Evolutionary conservation across 2,113 vertebrate genomes (phyloP), one percentile per base, ranked within the genome.

Genomic region (Speoplatyrhinus poulsoni): DNA sequence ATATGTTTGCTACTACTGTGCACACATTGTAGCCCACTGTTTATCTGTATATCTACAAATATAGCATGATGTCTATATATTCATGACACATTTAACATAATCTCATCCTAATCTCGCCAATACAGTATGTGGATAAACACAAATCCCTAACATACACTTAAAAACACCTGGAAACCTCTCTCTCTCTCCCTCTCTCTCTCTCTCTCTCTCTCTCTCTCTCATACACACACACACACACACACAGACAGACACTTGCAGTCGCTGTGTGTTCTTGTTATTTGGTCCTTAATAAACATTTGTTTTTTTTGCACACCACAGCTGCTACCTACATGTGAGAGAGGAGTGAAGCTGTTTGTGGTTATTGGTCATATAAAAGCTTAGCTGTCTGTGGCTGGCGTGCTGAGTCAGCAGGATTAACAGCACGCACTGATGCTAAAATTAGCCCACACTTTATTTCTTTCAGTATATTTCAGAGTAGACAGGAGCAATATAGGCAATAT

Each of bases 321-420:
- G 74, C 75, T 68, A 68, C 69, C 69, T 68, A 46, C 52, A 66
- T 60, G 49, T 48, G 67, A 26, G 16, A 60, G 16, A 60, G 48
- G 41, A 67, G 10, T 53, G 68, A 77, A 81, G 74, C 61, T 67
- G 46, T 65, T 77, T 9, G 26, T 75, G 72, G 15, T 77, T 76
- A 72, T 85, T 82, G 81, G 71, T 85, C 65, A 67, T 79, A 70
- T 79, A 70, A 82, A 73, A 16, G 15, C 69, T 63, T 49, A 46
- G 69, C 57, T 53, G 53, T 71, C 61, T 72, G 62, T 53, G 32
- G 65, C 47, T 50, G 49, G 46, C 32, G 55, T 75, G 75, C 79
- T 81, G 80, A 79, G 5, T 41, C 66, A 78, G 60, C 59, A 67
- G 64, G 60, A 85, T 79, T 68, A 49, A 70, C 5, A 57, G 52